Evolutionary conservation across 2,113 vertebrate genomes (phyloP).

Genomic region (Campylomormyrus numenius): DNA sequence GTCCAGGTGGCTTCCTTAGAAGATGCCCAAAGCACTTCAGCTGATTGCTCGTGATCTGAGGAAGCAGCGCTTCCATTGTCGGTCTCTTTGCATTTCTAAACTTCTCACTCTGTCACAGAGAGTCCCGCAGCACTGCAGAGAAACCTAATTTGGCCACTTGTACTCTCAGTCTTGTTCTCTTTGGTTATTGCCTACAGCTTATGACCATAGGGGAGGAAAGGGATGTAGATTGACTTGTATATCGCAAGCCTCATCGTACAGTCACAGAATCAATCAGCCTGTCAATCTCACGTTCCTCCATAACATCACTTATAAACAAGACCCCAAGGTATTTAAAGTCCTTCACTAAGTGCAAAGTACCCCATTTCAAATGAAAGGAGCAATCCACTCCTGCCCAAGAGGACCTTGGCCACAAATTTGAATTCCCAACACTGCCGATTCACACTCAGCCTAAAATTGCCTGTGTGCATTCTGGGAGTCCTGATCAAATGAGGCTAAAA

Average conservation of each 20-base stretch:
- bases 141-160: not conserved
- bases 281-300: not conserved
- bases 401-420: not conserved
- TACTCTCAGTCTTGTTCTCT: not conserved
- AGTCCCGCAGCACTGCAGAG: not conserved
- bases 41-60: not conserved
- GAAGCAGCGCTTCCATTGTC: not conserved
- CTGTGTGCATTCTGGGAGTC: not conserved
- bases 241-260: not conserved
- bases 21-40: not conserved
- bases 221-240: not conserved
- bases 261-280: not conserved
- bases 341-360: not conserved
- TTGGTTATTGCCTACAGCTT: not conserved
- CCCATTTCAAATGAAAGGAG: not conserved
- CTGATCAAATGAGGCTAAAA: not conserved
- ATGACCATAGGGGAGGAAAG: not conserved
- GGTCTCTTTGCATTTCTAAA: not conserved
- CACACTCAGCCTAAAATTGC: not conserved
- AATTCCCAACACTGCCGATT: not conserved
- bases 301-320: not conserved
- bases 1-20: not conserved
- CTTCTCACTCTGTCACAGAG: not conserved
- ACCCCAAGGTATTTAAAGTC: not conserved
- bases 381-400: not conserved